These are phyloP conservation scores for Chamaetylas fuelleborni DNA, from an alignment of 2,113 vertebrate genomes.

Conservation along the genomic window DNA sequence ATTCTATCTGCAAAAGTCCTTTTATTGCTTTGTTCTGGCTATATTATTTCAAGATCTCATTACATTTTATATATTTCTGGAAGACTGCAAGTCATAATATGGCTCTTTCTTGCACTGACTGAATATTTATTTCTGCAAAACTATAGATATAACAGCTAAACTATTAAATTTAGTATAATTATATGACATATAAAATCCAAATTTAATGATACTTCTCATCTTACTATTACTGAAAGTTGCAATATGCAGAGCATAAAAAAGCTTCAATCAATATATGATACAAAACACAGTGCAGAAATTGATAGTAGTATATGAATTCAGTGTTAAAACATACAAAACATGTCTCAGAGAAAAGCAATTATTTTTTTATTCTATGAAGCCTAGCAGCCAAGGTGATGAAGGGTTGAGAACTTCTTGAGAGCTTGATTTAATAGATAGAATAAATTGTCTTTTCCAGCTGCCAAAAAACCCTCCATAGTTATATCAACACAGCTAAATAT, in stretches of 20 bases:
- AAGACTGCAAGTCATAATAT: slow-evolving; percentile 9
- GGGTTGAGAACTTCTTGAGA: not conserved
- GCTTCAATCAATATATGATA: not conserved
- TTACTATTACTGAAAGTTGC: slow-evolving; percentile 1
- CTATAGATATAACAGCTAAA: slow-evolving; percentile 5
- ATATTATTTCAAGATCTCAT: slow-evolving; percentile 55
- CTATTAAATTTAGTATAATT: slow-evolving; percentile 31
- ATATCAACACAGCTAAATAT: not conserved
- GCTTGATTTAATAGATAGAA: not conserved
- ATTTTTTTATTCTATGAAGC: not conserved
- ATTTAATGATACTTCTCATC: not conserved
- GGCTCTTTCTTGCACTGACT: not conserved
- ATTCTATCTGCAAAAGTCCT: slow-evolving; percentile 11
- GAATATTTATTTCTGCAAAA: slow-evolving; percentile 27
- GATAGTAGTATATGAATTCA: not conserved
- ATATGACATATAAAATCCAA: slow-evolving; percentile 14
- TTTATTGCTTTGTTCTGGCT: slow-evolving; percentile 45
- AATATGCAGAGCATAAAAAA: not conserved
- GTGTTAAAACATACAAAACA: not conserved
- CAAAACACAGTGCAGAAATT: not conserved
- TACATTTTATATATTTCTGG: slow-evolving; percentile 19
- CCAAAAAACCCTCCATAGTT: not conserved
- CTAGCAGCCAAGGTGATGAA: not conserved
- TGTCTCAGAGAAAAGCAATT: not conserved
- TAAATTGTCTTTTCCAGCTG: not conserved